Evolutionary conservation across 2,888 invertebrate genomes (phyloP).

Genomic region (Temnothorax ravouxi): DNA sequence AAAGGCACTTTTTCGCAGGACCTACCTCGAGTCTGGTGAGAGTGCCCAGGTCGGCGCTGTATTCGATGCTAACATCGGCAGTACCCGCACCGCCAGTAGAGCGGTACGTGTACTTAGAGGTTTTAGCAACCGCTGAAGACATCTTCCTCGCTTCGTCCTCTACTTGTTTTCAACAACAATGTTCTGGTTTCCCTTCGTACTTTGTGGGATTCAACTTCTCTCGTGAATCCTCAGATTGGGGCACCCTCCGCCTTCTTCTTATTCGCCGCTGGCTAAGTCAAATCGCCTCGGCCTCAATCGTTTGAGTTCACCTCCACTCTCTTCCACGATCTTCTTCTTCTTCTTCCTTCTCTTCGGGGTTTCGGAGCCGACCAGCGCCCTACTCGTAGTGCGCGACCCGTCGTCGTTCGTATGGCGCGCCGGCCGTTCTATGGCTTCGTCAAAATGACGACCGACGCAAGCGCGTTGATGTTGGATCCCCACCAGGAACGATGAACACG

Average conservation of each 20-base stretch:
- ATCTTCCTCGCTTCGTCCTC: slow-evolving; percentile 85
- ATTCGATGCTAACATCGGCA: slow-evolving; percentile 98
- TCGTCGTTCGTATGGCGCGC: slow-evolving; percentile 89
- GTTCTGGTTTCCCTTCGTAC: slow-evolving; percentile 34
- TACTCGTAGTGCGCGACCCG: slow-evolving; percentile 88
- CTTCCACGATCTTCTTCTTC: slow-evolving; percentile 69
- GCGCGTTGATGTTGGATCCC: slow-evolving; percentile 80
- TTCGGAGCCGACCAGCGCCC: slow-evolving; percentile 87
- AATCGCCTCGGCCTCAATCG: slow-evolving; percentile 62
- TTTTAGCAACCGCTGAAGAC: slow-evolving; percentile 92
- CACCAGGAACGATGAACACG: slow-evolving; percentile 67
- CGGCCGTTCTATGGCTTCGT: slow-evolving; percentile 86
- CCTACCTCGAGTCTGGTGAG: slow-evolving; percentile 97
- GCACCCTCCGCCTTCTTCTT: slow-evolving; percentile 36
- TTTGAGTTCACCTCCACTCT: slow-evolving; percentile 58
- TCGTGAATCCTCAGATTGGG: slow-evolving; percentile 45
- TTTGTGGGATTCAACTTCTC: slow-evolving; percentile 49
- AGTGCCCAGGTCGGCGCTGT: slow-evolving; percentile 97
- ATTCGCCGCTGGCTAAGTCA: slow-evolving; percentile 51
- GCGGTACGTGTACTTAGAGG: slow-evolving; percentile 97
- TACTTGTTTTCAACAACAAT: slow-evolving; percentile 39
- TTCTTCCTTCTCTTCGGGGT: slow-evolving; percentile 79
- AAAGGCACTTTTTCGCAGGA: slow-evolving; percentile 36
- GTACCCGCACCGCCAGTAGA: slow-evolving; percentile 92
- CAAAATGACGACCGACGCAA: slow-evolving; percentile 82